Base-by-base conservation (phyloP, 2,888 invertebrate species). In the Ptilodon capucinus region DNA sequence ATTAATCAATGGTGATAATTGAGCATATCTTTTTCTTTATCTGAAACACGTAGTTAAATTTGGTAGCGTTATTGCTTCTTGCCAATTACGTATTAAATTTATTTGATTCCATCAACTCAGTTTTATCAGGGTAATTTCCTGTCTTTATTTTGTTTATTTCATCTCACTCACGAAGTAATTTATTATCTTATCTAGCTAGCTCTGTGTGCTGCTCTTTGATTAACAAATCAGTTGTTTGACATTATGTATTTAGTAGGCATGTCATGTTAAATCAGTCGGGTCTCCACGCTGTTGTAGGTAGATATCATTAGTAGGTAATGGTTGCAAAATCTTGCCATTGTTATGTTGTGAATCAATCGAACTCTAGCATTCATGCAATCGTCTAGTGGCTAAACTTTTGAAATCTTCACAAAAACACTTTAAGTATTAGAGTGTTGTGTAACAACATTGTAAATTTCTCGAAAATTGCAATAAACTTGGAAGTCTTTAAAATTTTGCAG, bases 291-390 rank as follows among this genome's bases (percentile, higher is more conserved):
- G 38, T 48, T 41, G 54, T 48, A 51, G 59, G 57, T 55, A 54
- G 28, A 3, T 28, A 6, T 23, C 23, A 23, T 23, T 5, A 32
- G 7, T 58, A 54, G 43, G 54, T 54, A 44, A 50, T 64, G 16
- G 47, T 74, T 73, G 61, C 69, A 64, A 76, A 75, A 74, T 55
- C 48, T 43, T 53, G 67, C 68, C 60, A 75, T 75, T 73, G 68
- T 71, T 70, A 46, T 53, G 56, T n/a, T 53, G 53, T 60, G 54
- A 59, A 61, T 69, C 57, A 68, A 67, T 67, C 46, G 51, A 58
- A 59, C 42, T 47, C 56, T 40, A 41, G 50, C 49, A 42, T 51
- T 50, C 53, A 39, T 42, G 52, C 60, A 68, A 65, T 53, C 16
- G 40, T 44, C 51, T 21, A 44, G 23, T 50, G 52, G 46, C 16